Base-by-base conservation (phyloP, 2,888 invertebrate genomes). In the Heliconius aoede region DNA sequence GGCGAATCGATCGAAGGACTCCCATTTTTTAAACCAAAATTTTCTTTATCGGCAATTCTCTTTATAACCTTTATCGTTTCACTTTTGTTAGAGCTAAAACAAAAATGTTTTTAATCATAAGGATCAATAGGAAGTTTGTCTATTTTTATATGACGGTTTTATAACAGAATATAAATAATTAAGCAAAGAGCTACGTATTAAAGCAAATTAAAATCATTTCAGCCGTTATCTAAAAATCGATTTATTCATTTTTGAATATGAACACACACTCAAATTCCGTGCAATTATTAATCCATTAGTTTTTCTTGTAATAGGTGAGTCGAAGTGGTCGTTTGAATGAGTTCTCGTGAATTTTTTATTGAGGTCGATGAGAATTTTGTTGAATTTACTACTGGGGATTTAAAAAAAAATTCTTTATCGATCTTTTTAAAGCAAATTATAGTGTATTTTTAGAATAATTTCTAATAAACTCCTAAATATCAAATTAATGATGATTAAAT, bases 1-100 rank as follows among this genome's bases (percentile, higher is more conserved):
- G 68, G 30, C 61, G 74, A 74, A 90, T 89, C 90, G 86, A 89
- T 87, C 87, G 91, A 86, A 84, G 75, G 85, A 83, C 85, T 85
- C 82, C 83, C 84, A 87, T 88, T 79, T 72, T 55, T 71, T 26
- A 68, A 77, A 74, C 68, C n/a, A n/a, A 58, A 77, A 62, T 72
- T 65, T 75, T 73, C 69, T 77, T 79, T 77, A 72, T 72, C 73
- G 67, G 58, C 71, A 60, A 67, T 60, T 64, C 64, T 28, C 28
- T 71, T 65, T 76, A 36, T 60, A 61, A 26, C 26, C 46, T 46
- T 46, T 62, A 13, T 30, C 62, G 80, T 81, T 82, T 74, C 72
- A 78, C 58, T 74, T 62, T 75, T 84, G 83, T 84, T 81, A 76
- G 65, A 74, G 74, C 1, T n/a, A n/a, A 69, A 30, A 15, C 15